A percentile compares a stretch with the other conserved stretches of the same genome.
Evolutionary conservation across 2,797 vertebrate species (phyloP).

Genomic region (Ctenosaura bakeri): DNA sequence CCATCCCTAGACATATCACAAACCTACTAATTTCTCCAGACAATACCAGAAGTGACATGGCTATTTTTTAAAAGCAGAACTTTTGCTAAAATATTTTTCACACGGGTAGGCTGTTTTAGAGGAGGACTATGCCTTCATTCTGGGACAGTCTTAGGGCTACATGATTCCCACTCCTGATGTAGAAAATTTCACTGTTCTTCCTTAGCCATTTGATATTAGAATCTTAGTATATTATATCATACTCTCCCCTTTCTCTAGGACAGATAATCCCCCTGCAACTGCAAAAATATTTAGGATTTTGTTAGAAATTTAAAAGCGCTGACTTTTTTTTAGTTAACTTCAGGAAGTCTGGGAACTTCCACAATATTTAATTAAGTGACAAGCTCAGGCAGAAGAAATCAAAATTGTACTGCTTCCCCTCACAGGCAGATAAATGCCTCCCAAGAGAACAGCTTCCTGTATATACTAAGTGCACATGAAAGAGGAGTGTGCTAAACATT

Average conservation of each 20-base stretch:
- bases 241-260: background rate
- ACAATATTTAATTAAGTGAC: no score
- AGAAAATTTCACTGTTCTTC: slow-evolving; percentile 1
- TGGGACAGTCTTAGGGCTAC: no score
- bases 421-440: background rate
- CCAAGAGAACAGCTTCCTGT: background rate
- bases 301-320: background rate
- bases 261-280: slow-evolving; percentile 28
- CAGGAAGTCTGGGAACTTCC: background rate
- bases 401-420: background rate
- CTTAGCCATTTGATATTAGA: slow-evolving; percentile 1
- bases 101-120: no score
- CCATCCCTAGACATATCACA: no score
- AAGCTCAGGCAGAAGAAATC: background rate
- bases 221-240: background rate
- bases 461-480: background rate
- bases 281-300: fast-evolving
- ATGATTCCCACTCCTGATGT: no score
- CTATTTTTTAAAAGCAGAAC: no score
- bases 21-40: no score
- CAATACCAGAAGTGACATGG: no score
- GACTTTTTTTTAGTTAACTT: background rate
- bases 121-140: no score
- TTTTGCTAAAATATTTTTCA: no score
- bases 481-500: background rate